Evolutionary conservation across 2,888 invertebrate genomes (phyloP), one percentile per base, ranked within the genome.

Genomic region (Aphidius colemani): DNA sequence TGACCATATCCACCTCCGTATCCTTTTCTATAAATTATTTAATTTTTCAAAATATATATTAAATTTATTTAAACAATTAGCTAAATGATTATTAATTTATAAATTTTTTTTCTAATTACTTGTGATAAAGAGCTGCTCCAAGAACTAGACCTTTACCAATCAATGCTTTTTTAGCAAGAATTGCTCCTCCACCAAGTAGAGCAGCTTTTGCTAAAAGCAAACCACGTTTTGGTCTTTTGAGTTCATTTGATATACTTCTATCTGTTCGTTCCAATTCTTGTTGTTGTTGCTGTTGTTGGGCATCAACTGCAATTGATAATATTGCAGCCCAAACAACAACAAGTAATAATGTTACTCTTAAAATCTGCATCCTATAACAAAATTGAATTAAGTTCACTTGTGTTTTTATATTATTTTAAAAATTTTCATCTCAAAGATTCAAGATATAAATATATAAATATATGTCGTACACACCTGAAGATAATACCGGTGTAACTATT

Each of bases 141-240:
- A 72, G 13, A 7, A 73, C 68, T 8, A 71, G 72, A n/a, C 73
- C 72, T 40, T 73, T 72, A 7, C 67, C 74, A 1, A 75, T 9
- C 6, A 75, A 40, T 9, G 70, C 69, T 40, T 50, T 41, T 41
- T 60, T 44, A 4, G 18, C 70, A 0, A 72, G 30, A 8, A 55
- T 30, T 8, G 69, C 67, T 39, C 68, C 66, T 39, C 71, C 74
- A 1, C 73, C 70, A 13, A 78, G 40, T 7, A 75, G 63, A 6
- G 72, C 73, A 10, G 72, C 69, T 57, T 74, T 74, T 7, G 63
- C 59, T 6, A 74, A 51, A 0, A 77, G 65, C 39, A 72, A 58
- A 6, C 68, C 64, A 41, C 79, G 70, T 57, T 78, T 78, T 0
- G 68, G 43, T 6, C 75, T 72, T 1, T 41, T 39, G 13, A 55